Evolutionary conservation across 2,888 invertebrate species (phyloP).

Genomic region (Dascillus cervinus): DNA sequence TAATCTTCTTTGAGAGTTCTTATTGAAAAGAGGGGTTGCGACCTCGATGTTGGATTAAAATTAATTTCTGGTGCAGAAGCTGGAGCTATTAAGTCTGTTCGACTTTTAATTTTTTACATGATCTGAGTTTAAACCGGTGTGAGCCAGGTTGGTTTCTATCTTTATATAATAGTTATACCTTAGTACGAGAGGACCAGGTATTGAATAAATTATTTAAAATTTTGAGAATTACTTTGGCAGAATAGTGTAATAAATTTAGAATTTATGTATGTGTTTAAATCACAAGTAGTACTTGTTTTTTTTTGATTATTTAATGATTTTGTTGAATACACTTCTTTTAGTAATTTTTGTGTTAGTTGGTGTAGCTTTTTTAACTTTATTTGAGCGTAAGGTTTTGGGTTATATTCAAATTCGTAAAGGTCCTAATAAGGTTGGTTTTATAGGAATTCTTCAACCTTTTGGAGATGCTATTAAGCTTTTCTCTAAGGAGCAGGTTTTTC

Average conservation of each 20-base stretch:
- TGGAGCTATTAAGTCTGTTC: conserved; percentile 69
- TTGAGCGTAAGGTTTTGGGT: conserved; percentile 63
- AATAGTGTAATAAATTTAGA: conserved; percentile 66
- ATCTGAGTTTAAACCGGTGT: conserved; percentile 84
- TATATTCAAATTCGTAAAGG: conserved; percentile 69
- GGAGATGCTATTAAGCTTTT: conserved; percentile 67
- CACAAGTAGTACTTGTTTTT: conserved; percentile 51
- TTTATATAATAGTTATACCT: conserved; percentile 52
- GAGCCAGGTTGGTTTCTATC: conserved; percentile 83
- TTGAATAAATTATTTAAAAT: conserved; percentile 45
- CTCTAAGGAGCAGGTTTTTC: conserved; percentile 55
- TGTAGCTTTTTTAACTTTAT: conserved; percentile 63
- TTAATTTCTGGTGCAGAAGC: conserved; percentile 58
- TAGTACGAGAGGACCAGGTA: conserved; percentile 75
- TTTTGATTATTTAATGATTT: conserved; percentile 20
- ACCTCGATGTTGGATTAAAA: conserved; percentile 87
- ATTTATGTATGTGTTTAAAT: conserved; percentile 48
- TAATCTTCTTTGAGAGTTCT: conserved; percentile 68
- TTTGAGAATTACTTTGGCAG: conserved; percentile 53
- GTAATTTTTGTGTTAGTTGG: conserved; percentile 54
- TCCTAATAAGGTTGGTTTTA: conserved; percentile 60
- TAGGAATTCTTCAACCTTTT: conserved; percentile 62
- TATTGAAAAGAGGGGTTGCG: conserved; percentile 68
- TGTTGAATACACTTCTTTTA: conserved; percentile 43
- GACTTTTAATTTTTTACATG: conserved; percentile 78